These are phyloP conservation scores for Sylvicola cinctus DNA, from an alignment of 2,888 invertebrate genomes.

Conservation along the genomic window DNA sequence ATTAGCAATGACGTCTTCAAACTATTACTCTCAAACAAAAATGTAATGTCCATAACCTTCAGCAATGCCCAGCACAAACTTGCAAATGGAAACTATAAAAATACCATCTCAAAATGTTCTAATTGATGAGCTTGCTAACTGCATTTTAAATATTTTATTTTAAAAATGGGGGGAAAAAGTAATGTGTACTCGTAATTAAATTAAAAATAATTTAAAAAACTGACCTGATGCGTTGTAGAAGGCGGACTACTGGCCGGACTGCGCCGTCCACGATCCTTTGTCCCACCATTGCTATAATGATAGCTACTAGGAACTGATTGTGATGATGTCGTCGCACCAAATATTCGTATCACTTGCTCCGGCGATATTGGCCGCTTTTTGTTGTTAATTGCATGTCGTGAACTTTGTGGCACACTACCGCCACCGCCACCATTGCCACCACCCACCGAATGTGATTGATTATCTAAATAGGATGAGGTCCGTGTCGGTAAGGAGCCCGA, in stretches of 20 bases:
- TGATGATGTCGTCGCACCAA: conserved; percentile 33
- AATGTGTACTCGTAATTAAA: too few species aligned
- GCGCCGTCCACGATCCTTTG: conserved; percentile 22
- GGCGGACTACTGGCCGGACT: conserved; percentile 61
- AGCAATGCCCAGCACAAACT: too few species aligned
- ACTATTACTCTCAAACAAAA: too few species aligned
- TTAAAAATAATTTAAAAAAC: too few species aligned
- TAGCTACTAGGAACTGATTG: conserved; percentile 26
- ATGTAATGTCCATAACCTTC: too few species aligned
- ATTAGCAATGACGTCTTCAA: too few species aligned
- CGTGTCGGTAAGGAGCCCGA: conserved; percentile 2
- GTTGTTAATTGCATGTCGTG: conserved; percentile 29
- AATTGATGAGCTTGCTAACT: too few species aligned
- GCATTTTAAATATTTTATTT: too few species aligned
- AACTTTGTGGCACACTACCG: conserved; percentile 25
- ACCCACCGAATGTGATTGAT: conserved; percentile 5
- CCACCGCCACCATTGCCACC: conserved; percentile 23
- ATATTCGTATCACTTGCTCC: conserved; percentile 54
- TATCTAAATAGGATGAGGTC: conserved; percentile 7
- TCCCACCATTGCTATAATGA: conserved; percentile 24
- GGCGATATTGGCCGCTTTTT: conserved; percentile 68
- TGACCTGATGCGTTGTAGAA: conserved; percentile 54
- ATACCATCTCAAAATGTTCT: too few species aligned
- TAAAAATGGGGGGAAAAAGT: too few species aligned
- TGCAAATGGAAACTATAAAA: too few species aligned